Base-by-base conservation (phyloP, 2,113 vertebrate species). In the Pseudopipra pipra region DNA sequence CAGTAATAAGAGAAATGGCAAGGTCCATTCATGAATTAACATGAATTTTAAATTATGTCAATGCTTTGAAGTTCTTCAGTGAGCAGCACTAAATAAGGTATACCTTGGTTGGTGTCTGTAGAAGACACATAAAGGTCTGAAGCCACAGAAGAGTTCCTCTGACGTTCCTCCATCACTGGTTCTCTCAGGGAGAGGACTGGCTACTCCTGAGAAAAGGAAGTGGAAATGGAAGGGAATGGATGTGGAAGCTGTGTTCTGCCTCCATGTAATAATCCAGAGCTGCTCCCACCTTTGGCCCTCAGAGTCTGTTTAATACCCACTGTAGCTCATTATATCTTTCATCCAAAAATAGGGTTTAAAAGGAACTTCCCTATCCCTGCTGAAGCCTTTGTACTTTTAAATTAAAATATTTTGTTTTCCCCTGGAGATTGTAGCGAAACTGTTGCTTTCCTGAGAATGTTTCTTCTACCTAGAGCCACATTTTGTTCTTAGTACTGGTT, bases 61-160 rank as follows among this genome's bases (percentile, higher is more conserved):
- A 35, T 35, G 58, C 63, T 90, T 63, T 66, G 16, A 39, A 59
- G 52, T 71, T 71, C 43, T 81, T 90, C 23, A 15, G 25, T 17
- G 58, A 46, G 31, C 1, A 0, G 10, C 2, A 3, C 31, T 83
- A 41, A 52, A 33, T 66, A 31, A 73, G 76, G 12, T 16, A 27
- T 25, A 37, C 33, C n/a, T 84, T 55, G 43, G 19, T 30, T 0
- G 0, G 14, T 62, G 49, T 73, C n/a, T 73, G 5, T 27, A n/a
- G 47, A 66, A 35, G 56, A 30, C 16, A 20, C 16, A 39, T 2
- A 21, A 81, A 74, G 37, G 6, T 74, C 51, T 67, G 52, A 74
- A 92, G 61, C 8, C 52, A 31, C 5, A 31, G 56, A 17, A 81
- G 61, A 87, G 14, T 13, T 74, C 31, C 28, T 21, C 47, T 86